Percentiles rank a stretch among this genome's conserved stretches.
Conservation (phyloP, 2,113 vertebrate genomes). For the Alaudala cheleensis region DNA sequence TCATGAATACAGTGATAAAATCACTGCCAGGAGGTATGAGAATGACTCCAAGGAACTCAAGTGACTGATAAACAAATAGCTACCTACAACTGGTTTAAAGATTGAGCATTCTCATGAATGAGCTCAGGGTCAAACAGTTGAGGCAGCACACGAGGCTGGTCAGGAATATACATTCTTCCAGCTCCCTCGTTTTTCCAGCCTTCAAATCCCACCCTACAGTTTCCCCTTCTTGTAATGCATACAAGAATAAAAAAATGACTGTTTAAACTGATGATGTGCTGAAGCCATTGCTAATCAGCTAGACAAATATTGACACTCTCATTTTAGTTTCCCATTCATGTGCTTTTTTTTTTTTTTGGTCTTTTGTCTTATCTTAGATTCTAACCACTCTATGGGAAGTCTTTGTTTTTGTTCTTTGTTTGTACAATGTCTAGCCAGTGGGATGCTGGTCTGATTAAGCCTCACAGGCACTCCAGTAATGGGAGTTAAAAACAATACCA, state of each 20-base stretch:
- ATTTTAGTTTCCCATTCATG: neutral
- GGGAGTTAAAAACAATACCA: neutral
- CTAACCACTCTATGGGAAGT: neutral
- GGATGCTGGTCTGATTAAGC: constrained; percentile 16
- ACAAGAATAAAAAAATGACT: neutral
- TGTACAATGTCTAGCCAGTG: constrained; percentile 48
- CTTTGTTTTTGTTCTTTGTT: constrained; percentile 46
- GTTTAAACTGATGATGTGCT: neutral
- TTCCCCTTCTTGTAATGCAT: neutral
- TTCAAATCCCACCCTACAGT: neutral
- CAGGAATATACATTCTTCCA: neutral
- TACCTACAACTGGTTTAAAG: neutral
- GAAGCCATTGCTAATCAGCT: constrained; percentile 1
- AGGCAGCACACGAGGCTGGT: neutral
- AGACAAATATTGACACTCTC: neutral
- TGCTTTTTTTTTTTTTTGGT: neutral
- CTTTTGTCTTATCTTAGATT: constrained; percentile 24
- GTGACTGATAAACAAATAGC: neutral
- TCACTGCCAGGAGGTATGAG: neutral
- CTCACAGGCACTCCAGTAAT: neutral
- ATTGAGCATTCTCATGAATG: neutral
- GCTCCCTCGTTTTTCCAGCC: neutral
- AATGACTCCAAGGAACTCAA: neutral
- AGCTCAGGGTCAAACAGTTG: neutral
- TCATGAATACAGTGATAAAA: neutral